Evolutionary conservation across 2,113 vertebrate genomes (phyloP).

Genomic region (Coreoperca whiteheadi): DNA sequence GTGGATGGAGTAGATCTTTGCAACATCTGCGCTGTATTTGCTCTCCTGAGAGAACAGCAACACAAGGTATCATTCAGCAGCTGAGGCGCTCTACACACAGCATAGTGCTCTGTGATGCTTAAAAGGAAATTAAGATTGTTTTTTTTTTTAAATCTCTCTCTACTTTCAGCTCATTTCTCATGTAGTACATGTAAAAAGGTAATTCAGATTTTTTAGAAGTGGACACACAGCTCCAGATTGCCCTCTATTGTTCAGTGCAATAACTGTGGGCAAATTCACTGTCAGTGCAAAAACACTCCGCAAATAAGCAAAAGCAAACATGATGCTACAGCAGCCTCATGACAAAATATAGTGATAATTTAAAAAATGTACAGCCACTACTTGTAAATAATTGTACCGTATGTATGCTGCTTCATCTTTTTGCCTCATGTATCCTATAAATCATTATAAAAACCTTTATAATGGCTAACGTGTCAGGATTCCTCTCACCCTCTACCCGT

Average conservation of each 20-base stretch:
- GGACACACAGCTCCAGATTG: constrained; percentile 36
- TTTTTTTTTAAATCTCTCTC: neutral
- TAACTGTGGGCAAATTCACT: neutral
- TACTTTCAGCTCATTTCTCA: neutral
- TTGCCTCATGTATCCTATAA: neutral
- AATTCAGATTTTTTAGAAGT: neutral
- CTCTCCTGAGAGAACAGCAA: constrained; percentile 83
- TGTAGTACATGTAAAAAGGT: neutral
- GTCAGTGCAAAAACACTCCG: neutral
- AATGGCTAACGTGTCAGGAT: neutral
- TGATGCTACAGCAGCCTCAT: neutral
- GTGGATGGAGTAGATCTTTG: constrained; percentile 93
- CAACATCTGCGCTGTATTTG: constrained; percentile 87
- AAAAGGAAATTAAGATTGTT: neutral
- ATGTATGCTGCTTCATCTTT: neutral
- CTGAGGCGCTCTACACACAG: neutral
- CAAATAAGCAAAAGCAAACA: neutral
- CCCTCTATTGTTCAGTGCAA: constrained; percentile 45
- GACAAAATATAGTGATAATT: neutral
- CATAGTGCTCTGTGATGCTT: neutral
- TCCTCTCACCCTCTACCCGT: neutral
- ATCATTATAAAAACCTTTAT: neutral
- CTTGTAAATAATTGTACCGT: neutral
- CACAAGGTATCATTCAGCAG: neutral
- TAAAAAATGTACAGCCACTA: neutral